phyloP scores from a whole-genome alignment of 2,888 invertebrate species.

The Eudemis profundana region DNA sequence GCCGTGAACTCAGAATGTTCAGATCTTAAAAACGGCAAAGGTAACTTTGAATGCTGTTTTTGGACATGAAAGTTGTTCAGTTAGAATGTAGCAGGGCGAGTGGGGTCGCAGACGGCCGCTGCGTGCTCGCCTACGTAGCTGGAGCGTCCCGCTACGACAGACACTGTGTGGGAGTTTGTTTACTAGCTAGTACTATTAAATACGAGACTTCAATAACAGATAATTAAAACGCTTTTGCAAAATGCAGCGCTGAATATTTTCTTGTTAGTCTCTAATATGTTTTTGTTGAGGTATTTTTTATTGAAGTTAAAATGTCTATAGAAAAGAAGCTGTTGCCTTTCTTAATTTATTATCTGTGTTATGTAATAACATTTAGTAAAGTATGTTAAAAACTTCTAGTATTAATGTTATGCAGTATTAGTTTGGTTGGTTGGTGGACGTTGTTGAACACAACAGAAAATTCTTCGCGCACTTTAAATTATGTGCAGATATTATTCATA shows the following conservation, averaged over 20 bases:
- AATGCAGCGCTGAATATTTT: neutral
- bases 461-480: neutral
- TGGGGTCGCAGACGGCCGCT: constrained; percentile 51
- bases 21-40: neutral
- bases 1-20: neutral
- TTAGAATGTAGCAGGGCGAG: neutral
- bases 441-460: too few relatives aligned
- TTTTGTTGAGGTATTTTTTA: too few relatives aligned
- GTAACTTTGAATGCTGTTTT: neutral
- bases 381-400: too few relatives aligned
- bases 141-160: constrained; percentile 42
- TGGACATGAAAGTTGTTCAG: neutral
- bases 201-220: neutral
- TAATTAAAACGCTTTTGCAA: neutral
- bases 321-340: too few relatives aligned
- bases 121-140: constrained; percentile 52
- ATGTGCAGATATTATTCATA: constrained; percentile 2
- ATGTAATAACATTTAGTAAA: too few relatives aligned
- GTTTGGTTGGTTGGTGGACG: too few relatives aligned
- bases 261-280: too few relatives aligned
- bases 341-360: too few relatives aligned
- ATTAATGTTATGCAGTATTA: too few relatives aligned
- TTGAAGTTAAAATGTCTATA: too few relatives aligned
- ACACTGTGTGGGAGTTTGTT: constrained; percentile 48
- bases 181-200: constrained; percentile 35